Conservation (phyloP, 2,797 vertebrate genomes). For the Pangasius krempfi region DNA sequence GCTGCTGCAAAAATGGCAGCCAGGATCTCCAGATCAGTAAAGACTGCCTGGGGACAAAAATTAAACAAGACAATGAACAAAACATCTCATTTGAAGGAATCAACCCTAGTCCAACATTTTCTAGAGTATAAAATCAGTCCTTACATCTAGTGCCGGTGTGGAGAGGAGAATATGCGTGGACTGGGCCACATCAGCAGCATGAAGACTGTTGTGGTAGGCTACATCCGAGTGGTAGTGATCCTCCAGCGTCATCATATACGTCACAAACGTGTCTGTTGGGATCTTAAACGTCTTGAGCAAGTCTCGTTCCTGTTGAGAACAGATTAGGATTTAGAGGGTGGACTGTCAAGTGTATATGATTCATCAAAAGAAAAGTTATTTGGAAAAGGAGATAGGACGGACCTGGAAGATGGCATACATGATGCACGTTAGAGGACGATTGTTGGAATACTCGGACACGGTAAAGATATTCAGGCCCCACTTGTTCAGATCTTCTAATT, state of each 20-base stretch:
- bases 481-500: slow-evolving; percentile 96
- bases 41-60: slow-evolving; percentile 83
- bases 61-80: background rate
- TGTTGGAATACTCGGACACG: slow-evolving; percentile 90
- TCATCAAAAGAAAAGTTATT: background rate
- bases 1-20: slow-evolving; percentile 97
- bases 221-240: slow-evolving; percentile 97
- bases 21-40: slow-evolving; percentile 96
- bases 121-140: slow-evolving; percentile 52
- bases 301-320: slow-evolving; percentile 84
- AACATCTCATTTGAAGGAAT: background rate
- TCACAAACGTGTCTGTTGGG: slow-evolving; percentile 90
- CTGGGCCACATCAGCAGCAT: slow-evolving; percentile 95
- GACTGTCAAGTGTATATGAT: background rate
- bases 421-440: slow-evolving; percentile 93
- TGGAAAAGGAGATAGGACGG: slow-evolving; percentile 40
- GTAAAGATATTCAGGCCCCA: slow-evolving; percentile 99
- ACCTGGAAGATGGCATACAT: slow-evolving; percentile 99
- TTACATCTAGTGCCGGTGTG: slow-evolving; percentile 94
- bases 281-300: slow-evolving; percentile 96
- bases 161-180: slow-evolving; percentile 97
- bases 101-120: background rate
- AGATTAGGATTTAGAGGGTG: background rate
- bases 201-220: slow-evolving; percentile 97
- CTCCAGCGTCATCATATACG: slow-evolving; percentile 97